Conservation (phyloP, 2,113 vertebrate species). For the Spermophilus dauricus region DNA sequence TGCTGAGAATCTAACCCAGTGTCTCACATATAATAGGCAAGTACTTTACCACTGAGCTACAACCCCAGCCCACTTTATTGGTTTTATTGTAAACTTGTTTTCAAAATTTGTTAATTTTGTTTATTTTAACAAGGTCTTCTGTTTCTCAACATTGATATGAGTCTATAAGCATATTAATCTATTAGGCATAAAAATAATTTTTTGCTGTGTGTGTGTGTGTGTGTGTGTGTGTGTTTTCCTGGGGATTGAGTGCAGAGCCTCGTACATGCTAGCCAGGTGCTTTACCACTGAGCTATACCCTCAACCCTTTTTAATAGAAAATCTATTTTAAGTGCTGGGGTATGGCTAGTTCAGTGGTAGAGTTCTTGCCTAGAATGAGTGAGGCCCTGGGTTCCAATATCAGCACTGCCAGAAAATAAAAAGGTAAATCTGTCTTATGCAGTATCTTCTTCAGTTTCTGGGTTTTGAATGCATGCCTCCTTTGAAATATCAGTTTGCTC, state of each 20-base stretch:
- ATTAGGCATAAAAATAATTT: not conserved
- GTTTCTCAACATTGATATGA: not conserved
- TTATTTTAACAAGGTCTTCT: constrained; percentile 27
- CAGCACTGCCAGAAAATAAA: no score
- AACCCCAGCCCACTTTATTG: not conserved
- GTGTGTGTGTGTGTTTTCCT: not conserved
- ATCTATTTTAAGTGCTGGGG: no score
- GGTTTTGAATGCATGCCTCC: constrained; percentile 24
- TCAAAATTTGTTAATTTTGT: not conserved
- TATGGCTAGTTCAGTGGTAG: no score
- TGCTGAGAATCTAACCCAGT: no score
- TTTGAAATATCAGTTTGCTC: not conserved
- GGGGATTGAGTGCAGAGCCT: not conserved
- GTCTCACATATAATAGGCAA: no score
- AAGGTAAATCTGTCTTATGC: not conserved
- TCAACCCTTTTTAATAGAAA: no score
- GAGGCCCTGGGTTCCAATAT: no score
- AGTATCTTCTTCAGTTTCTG: not conserved
- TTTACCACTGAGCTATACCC: not conserved
- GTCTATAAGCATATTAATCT: not conserved
- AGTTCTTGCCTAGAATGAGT: no score
- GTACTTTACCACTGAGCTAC: no score
- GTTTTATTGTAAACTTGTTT: constrained; percentile 35
- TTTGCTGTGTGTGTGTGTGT: not conserved
- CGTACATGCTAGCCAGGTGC: not conserved